A percentile compares a stretch with the other conserved stretches of the same genome.
phyloP scores from a whole-genome alignment of 2,113 vertebrate species.

The Noctilio leporinus region DNA sequence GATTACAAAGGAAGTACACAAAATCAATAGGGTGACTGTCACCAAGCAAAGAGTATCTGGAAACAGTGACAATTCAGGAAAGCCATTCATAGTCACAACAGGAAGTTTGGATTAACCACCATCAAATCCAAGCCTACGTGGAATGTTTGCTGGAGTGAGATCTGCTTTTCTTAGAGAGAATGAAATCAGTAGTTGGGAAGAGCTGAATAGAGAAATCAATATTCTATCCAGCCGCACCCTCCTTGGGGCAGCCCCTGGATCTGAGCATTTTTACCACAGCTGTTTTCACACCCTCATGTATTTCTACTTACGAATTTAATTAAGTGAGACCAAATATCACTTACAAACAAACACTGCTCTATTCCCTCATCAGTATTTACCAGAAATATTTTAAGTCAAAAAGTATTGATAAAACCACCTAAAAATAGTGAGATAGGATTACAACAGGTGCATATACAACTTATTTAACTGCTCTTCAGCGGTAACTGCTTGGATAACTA shows the following conservation, averaged over 20 bases:
- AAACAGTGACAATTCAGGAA: neutral
- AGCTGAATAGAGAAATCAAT: neutral
- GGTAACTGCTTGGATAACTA: neutral
- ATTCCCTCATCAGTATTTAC: neutral
- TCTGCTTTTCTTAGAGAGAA: neutral
- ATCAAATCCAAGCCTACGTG: neutral
- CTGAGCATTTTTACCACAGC: too few relatives aligned
- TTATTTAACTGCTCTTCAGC: neutral
- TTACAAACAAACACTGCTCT: neutral
- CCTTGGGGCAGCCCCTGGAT: accelerated
- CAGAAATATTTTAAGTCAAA: neutral
- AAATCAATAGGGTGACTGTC: neutral
- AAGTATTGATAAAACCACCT: neutral
- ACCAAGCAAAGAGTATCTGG: neutral
- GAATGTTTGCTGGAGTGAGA: neutral
- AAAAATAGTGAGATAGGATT: neutral
- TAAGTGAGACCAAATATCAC: neutral
- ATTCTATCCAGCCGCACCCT: neutral
- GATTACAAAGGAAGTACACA: neutral
- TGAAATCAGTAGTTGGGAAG: neutral
- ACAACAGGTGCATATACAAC: neutral
- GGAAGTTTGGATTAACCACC: too few relatives aligned
- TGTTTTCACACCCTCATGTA: neutral
- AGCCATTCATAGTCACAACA: neutral
- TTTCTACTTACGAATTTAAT: neutral